These are phyloP conservation scores for Micronisus gabar DNA, from an alignment of 2,113 vertebrate species.

Conservation along the genomic window DNA sequence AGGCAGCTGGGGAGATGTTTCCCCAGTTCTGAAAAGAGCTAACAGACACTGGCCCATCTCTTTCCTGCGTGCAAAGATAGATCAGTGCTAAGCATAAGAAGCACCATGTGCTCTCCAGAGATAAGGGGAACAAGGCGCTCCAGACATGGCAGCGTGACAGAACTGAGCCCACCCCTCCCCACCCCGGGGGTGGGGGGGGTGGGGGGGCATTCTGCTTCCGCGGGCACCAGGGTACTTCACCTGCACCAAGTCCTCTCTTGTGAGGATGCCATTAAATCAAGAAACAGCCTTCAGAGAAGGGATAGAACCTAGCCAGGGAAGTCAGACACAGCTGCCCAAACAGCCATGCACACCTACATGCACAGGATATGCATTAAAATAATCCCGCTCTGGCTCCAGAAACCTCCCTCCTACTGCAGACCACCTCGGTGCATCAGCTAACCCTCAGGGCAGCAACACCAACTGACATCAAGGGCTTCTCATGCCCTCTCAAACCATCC, in stretches of 20 bases:
- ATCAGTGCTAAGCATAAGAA: not conserved
- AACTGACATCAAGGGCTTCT: fast-evolving
- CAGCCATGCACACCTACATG: not conserved
- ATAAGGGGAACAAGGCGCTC: not conserved
- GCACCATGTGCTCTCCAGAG: not conserved
- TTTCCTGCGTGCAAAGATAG: not conserved
- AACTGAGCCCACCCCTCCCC: not conserved
- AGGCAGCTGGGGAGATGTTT: not conserved
- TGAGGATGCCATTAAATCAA: not conserved
- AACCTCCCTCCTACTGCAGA: not conserved
- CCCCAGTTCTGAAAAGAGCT: not conserved
- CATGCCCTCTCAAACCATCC: not conserved
- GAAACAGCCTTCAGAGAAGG: not conserved
- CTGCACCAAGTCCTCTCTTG: not conserved
- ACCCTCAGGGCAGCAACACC: not conserved
- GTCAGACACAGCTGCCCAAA: not conserved
- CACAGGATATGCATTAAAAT: not conserved
- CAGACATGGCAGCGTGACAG: fast-evolving
- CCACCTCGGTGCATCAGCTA: not conserved
- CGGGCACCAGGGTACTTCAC: not conserved
- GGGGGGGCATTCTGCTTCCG: not conserved
- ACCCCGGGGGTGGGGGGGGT: not conserved
- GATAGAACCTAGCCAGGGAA: not conserved
- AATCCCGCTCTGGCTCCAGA: not conserved
- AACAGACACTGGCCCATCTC: not conserved